Evolutionary conservation across 2,888 invertebrate species (phyloP).

Genomic region (Galerucella calmariensis): DNA sequence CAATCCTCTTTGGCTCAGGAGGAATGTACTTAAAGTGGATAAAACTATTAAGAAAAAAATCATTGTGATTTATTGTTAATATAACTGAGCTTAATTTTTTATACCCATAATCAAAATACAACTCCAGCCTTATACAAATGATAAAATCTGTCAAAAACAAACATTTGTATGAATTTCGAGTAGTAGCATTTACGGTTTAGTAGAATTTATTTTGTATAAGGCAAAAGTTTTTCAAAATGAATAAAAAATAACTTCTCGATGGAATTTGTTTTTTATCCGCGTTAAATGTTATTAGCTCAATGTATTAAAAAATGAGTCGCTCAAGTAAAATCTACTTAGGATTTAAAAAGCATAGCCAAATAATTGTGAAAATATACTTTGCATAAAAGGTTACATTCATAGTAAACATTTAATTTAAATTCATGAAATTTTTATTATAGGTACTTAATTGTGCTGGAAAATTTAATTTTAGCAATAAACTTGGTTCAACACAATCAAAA

Average conservation of each 20-base stretch:
- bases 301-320: slow-evolving; percentile 48
- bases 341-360: slow-evolving; percentile 27
- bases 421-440: not conserved
- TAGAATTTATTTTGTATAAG: slow-evolving; percentile 9
- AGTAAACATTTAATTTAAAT: not conserved
- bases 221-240: slow-evolving; percentile 22
- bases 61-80: slow-evolving; percentile 23
- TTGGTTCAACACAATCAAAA: too few species aligned
- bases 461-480: too few species aligned
- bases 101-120: slow-evolving; percentile 12
- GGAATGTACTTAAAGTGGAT: slow-evolving; percentile 53
- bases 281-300: slow-evolving; percentile 49
- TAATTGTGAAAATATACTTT: slow-evolving; percentile 33
- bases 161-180: not conserved
- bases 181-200: not conserved
- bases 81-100: slow-evolving; percentile 24
- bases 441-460: not conserved
- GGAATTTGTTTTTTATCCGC: slow-evolving; percentile 24
- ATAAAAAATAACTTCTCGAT: not conserved
- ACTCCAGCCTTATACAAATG: not conserved
- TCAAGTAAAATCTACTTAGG: slow-evolving; percentile 49
- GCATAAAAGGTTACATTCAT: not conserved
- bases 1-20: slow-evolving; percentile 44
- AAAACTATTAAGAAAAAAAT: slow-evolving; percentile 37
- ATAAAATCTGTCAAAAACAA: not conserved